Evolutionary conservation across 2,797 vertebrate genomes (phyloP), one percentile per base, ranked within the genome.

Genomic region (Poecile montanus): DNA sequence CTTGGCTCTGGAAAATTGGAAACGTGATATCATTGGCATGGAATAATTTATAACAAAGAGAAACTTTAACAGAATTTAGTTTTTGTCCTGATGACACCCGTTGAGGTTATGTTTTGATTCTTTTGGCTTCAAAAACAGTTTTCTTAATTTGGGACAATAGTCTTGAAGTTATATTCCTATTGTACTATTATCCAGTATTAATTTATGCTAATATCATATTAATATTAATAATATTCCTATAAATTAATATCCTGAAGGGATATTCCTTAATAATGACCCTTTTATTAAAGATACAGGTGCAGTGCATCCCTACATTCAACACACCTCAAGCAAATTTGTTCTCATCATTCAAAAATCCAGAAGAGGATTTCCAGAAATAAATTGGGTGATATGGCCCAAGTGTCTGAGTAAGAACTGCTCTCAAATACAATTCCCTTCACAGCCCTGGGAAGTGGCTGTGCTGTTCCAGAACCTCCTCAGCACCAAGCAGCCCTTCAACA

Each of bases 21-120:
- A 73, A 56, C 0, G 0, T 13, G 5, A 21, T 3, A 30, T 13
- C 1, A 2, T 44, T 85, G 6, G 5, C 19, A 34, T 50, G 6
- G 75, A 74, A 70, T n/a, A 73, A 50, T 34, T 56, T 32, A 9
- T 22, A 50, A 65, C 9, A 32, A 58, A 78, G 58, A 50, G 13
- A 44, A 78, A 20, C 7, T 25, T 5, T 9, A 53, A 36, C 3
- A 60, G 12, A 85, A 19, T 1, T 10, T 1, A 1, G 0, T 20
- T 18, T 77, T 91, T 87, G 32, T 66, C 74, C 30, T 45, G 2
- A 42, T 78, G 30, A 63, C 9, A 53, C 1, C 1, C 6, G 36
- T 11, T 75, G 26, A 17, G 5, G 57, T 48, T 38, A 38, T 66
- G 14, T 14, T 85, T 47, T 17, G 4, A 36, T 63, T 50, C 47